Base-by-base conservation (phyloP, 2,113 vertebrate genomes). In the Camelus dromedarius region DNA sequence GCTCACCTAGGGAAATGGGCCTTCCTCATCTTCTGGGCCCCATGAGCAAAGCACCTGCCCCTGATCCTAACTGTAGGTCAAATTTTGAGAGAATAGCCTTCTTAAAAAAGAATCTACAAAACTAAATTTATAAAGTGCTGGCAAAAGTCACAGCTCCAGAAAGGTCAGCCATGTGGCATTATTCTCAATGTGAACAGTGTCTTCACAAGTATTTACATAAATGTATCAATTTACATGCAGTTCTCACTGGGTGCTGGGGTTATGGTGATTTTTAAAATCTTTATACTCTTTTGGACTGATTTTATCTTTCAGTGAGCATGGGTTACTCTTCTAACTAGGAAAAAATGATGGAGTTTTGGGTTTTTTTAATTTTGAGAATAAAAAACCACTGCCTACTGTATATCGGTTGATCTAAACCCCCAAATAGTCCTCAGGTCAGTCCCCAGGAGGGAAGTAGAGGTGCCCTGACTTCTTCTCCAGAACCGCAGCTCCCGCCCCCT, bases 201-300 rank as follows among this genome's bases (percentile, higher is more conserved):
- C 46, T 22, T 56, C 58, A 48, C 50, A 46, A 9, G 46, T 10
- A 20, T 70, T n/a, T 58, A 11, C 2, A 60, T 22, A 11, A 4
- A 30, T 0, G 16, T 8, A 2, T 6, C 42, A 42, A 22, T 50
- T 32, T 24, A 24, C 9, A 1, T 4, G 50, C 24, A 28, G 30
- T 26, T 30, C n/a, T 46, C 11, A 14, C 42, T 32, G n/a, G 28
- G 46, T 19, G 2, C 20, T 42, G 46, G 50, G 32, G n/a, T 35
- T 28, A 6, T 6, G 18, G 22, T 11, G 28, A 35, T 46, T 58
- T 60, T 52, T 50, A 26, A 56, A 69, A 4, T n/a, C 16, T 73
- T 62, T 69, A 24, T 28, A 5, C 8, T 38, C 22, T 77, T 60
- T 24, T 54, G 26, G 4, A 58, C 20, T 9, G 28, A 8, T 60